Percentiles rank a stretch among this genome's conserved stretches.
phyloP scores from a whole-genome alignment of 2,113 vertebrate genomes.

The Sterrhoptilus dennistouni region DNA sequence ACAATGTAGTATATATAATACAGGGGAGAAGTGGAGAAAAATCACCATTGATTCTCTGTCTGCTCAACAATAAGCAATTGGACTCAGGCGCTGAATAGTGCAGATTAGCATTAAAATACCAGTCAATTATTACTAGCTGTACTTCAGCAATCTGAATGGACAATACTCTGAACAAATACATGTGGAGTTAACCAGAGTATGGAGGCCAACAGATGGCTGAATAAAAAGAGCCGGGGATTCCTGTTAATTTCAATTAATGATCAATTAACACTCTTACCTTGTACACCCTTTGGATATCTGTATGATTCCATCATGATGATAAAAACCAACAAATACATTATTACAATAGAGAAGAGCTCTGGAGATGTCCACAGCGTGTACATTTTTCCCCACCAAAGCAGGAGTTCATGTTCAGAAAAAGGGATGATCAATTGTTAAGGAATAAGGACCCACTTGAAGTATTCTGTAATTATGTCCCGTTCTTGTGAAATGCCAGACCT shows the following conservation, averaged over 20 bases:
- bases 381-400: background rate
- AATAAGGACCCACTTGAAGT: background rate
- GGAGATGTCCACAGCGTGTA: rapidly evolving
- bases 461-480: background rate
- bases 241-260: conserved; percentile 17
- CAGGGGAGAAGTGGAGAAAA: background rate
- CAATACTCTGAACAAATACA: conserved; percentile 1
- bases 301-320: background rate
- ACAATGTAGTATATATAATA: background rate
- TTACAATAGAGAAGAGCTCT: background rate
- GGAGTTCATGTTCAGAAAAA: background rate
- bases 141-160: conserved; percentile 13
- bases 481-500: background rate
- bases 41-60: background rate
- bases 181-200: background rate
- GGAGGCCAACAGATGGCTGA: background rate
- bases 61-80: background rate
- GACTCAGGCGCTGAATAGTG: background rate
- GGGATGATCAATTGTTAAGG: background rate
- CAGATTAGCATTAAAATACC: conserved; percentile 49
- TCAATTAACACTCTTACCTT: background rate
- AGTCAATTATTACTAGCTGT: conserved; percentile 32
- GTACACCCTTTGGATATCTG: background rate
- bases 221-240: background rate
- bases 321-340: background rate